Conservation (phyloP, 2,797 vertebrate species). For the Tolypeutes matacus region DNA sequence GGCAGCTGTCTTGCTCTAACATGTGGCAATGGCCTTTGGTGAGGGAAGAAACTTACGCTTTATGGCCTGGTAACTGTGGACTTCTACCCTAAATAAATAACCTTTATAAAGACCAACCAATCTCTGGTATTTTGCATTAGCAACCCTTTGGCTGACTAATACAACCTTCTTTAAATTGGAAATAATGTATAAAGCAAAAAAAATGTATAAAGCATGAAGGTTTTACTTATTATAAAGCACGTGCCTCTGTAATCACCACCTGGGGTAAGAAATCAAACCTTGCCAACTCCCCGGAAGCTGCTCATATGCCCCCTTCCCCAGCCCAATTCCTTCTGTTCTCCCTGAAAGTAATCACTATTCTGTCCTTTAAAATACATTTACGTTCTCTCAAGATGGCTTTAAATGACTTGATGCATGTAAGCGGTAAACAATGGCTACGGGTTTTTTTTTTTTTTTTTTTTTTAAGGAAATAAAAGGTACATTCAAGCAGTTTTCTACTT, state of each 20-base stretch:
- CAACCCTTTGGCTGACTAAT: too few relatives aligned
- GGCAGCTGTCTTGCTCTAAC: too few relatives aligned
- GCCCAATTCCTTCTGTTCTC: background rate
- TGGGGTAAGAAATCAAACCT: background rate
- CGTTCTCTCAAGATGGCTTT: background rate
- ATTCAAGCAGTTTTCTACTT: background rate
- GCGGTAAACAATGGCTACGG: background rate
- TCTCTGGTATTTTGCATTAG: too few relatives aligned
- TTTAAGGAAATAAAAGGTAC: background rate
- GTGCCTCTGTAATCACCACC: background rate
- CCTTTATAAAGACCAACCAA: too few relatives aligned
- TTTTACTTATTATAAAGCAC: background rate
- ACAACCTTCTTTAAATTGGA: background rate
- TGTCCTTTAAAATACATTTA: background rate
- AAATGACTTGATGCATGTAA: background rate
- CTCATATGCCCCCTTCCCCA: background rate
- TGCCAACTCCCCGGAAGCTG: background rate
- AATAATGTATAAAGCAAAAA: background rate
- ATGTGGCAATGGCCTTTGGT: too few relatives aligned
- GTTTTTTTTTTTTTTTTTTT: background rate
- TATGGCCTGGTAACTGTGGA: too few relatives aligned
- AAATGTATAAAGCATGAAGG: background rate
- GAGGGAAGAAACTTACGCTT: too few relatives aligned
- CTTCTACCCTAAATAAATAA: too few relatives aligned
- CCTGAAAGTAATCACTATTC: background rate